Conservation (phyloP, 2,113 vertebrate genomes). For the Xiphophorus maculatus region DNA sequence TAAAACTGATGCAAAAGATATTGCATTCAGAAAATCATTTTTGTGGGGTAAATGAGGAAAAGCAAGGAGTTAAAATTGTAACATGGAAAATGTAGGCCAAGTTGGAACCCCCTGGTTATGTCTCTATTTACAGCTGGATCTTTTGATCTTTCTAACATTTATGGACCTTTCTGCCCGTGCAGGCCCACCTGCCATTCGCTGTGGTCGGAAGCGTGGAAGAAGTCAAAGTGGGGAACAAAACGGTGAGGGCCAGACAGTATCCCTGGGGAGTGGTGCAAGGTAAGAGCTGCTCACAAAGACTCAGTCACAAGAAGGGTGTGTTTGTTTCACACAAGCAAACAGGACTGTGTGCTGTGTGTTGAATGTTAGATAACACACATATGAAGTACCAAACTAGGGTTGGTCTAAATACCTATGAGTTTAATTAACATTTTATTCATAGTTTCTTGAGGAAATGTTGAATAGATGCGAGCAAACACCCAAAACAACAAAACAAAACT, state of each 20-base stretch:
- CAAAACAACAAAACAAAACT: no score
- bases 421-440: no score
- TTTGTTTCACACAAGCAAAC: constrained; percentile 26
- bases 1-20: constrained; percentile 18
- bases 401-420: not conserved
- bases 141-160: constrained; percentile 1
- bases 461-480: no score
- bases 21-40: constrained; percentile 6
- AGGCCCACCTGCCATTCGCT: constrained; percentile 97
- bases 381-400: not conserved
- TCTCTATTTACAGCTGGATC: constrained; percentile 5
- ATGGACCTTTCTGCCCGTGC: constrained; percentile 28
- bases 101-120: not conserved
- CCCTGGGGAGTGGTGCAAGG: constrained; percentile 98
- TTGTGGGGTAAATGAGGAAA: not conserved
- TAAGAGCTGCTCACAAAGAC: constrained; percentile 71
- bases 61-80: not conserved
- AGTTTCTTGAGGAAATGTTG: no score
- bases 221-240: constrained; percentile 97
- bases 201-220: constrained; percentile 97
- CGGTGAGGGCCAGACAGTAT: constrained; percentile 95
- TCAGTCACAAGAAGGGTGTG: not conserved
- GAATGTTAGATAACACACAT: not conserved
- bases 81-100: not conserved
- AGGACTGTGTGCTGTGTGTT: not conserved